These are phyloP conservation scores for Percopsis transmontana DNA, from an alignment of 2,113 vertebrate genomes.

Conservation along the genomic window DNA sequence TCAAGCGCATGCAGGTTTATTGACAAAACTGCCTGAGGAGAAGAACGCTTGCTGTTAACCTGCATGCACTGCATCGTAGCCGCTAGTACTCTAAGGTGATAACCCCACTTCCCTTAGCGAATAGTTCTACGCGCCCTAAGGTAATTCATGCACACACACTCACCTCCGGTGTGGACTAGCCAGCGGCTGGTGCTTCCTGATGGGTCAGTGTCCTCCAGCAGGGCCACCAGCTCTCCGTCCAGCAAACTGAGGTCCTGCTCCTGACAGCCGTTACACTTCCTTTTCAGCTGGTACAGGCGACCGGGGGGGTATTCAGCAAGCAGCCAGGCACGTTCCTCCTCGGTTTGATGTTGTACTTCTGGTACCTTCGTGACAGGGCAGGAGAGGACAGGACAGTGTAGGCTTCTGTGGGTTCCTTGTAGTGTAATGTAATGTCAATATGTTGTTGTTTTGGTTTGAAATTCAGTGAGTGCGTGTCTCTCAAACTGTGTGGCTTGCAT, in stretches of 20 bases:
- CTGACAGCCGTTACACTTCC: constrained; percentile 94
- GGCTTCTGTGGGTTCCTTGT: constrained; percentile 20
- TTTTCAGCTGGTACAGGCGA: constrained; percentile 87
- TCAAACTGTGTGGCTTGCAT: too few relatives aligned
- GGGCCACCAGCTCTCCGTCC: constrained; percentile 92
- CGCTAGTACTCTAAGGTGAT: constrained; percentile 32
- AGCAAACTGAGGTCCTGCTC: constrained; percentile 89
- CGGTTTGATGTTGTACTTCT: constrained; percentile 84
- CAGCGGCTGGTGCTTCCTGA: constrained; percentile 90
- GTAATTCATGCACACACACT: constrained; percentile 57
- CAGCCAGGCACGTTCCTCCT: constrained; percentile 82
- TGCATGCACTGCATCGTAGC: not conserved
- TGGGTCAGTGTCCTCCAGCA: constrained; percentile 88
- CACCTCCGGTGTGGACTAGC: constrained; percentile 93
- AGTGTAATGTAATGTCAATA: not conserved
- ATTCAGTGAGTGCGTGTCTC: too few relatives aligned
- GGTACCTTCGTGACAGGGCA: constrained; percentile 64
- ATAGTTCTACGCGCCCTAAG: not conserved
- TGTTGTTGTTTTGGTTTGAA: too few relatives aligned
- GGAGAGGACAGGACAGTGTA: constrained; percentile 12
- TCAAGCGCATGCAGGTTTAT: constrained; percentile 25
- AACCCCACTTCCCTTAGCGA: constrained; percentile 17
- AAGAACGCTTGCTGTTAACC: constrained; percentile 16
- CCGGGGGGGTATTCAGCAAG: constrained; percentile 76
- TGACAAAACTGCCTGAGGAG: constrained; percentile 3